Evolutionary conservation across 1,140 invertebrate species (phyloP).

Genomic region (Cydia splendana): DNA sequence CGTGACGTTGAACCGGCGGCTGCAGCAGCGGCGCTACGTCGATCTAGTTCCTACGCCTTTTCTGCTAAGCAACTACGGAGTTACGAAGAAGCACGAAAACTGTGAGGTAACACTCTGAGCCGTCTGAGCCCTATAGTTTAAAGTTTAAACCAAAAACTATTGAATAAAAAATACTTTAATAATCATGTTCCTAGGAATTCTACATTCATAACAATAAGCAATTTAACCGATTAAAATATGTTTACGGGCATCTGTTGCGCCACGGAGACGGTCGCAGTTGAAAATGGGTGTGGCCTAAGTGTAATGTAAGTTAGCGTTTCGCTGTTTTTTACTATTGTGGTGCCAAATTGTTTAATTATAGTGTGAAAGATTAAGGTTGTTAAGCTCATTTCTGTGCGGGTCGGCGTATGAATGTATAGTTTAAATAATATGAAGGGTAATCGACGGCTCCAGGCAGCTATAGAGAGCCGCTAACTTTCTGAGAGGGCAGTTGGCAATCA

Average conservation of each 20-base stretch:
- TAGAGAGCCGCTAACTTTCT: background rate
- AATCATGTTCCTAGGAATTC: constrained; percentile 31
- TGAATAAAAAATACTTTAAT: constrained; percentile 5
- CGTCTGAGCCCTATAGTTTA: constrained; percentile 34
- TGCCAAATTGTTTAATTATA: constrained; percentile 9
- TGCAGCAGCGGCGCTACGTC: constrained; percentile 49
- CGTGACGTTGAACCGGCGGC: constrained; percentile 49
- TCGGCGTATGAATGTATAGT: background rate
- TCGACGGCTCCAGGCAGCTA: background rate
- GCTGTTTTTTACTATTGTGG: constrained; percentile 17
- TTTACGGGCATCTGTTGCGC: background rate
- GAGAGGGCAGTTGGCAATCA: background rate
- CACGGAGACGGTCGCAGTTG: background rate
- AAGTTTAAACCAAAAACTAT: background rate
- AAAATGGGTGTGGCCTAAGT: background rate
- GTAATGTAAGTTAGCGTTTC: background rate
- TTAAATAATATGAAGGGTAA: constrained; percentile 5
- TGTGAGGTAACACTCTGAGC: constrained; percentile 68
- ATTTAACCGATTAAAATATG: constrained; percentile 5
- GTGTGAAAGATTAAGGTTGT: constrained; percentile 11
- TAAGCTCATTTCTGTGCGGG: background rate
- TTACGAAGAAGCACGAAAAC: constrained; percentile 47
- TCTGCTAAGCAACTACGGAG: constrained; percentile 72
- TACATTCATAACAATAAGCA: constrained; percentile 30
- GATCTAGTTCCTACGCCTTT: constrained; percentile 76